Percentiles rank a stretch among this genome's conserved stretches.
These are phyloP conservation scores for Laspeyria flexula DNA, from an alignment of 2,888 invertebrate genomes.

Conservation along the genomic window DNA sequence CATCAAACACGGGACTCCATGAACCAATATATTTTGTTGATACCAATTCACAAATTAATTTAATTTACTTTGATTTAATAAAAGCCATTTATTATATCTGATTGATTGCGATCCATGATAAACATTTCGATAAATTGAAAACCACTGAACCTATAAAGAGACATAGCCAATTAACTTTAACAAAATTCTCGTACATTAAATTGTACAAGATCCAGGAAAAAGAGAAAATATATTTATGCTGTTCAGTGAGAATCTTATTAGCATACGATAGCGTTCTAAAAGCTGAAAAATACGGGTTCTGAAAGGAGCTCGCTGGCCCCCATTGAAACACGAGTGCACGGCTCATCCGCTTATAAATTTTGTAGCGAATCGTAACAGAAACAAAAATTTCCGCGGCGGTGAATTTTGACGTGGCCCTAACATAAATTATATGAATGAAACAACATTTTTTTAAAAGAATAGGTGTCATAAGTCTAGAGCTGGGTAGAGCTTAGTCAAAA, in stretches of 20 bases:
- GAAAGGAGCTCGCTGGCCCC: constrained; percentile 56
- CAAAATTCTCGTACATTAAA: constrained; percentile 5
- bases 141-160: neutral
- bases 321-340: constrained; percentile 65
- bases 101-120: neutral
- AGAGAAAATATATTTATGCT: constrained; percentile 46
- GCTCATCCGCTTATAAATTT: constrained; percentile 72
- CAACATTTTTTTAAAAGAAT: constrained; percentile 30
- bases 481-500: constrained; percentile 29
- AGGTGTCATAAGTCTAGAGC: constrained; percentile 31
- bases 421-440: constrained; percentile 40
- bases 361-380: constrained; percentile 62
- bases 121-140: constrained; percentile 1
- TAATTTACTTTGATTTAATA: neutral
- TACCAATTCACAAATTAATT: neutral
- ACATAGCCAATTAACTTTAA: constrained; percentile 25
- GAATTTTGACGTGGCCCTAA: constrained; percentile 47
- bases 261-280: constrained; percentile 69
- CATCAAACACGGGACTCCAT: too few relatives aligned
- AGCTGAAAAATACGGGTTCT: constrained; percentile 65
- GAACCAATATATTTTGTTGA: neutral
- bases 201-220: constrained; percentile 12
- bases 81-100: neutral
- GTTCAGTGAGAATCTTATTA: constrained; percentile 65
- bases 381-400: constrained; percentile 50